Evolutionary conservation across 2,113 vertebrate genomes (phyloP).

Genomic region (Coptodon bakossiorum): DNA sequence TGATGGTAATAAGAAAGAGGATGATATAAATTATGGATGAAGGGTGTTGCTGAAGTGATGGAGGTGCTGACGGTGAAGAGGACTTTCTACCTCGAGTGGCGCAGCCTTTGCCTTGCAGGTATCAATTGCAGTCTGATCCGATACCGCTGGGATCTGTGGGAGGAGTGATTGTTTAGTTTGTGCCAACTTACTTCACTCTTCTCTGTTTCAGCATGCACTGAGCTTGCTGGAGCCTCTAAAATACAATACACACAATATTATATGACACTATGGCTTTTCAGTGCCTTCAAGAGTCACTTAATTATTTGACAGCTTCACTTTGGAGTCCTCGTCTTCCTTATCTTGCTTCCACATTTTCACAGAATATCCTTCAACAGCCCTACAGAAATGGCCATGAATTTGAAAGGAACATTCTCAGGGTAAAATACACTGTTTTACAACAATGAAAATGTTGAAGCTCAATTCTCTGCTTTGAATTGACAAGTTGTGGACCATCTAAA

Average conservation of each 20-base stretch:
- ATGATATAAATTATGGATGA: not conserved
- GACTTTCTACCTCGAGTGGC: slow-evolving; percentile 58
- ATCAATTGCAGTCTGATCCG: slow-evolving; percentile 69
- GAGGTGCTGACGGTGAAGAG: not conserved
- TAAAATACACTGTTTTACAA: not conserved
- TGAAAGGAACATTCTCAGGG: not conserved
- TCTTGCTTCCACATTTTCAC: not conserved
- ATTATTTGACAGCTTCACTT: not conserved
- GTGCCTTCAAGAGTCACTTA: not conserved
- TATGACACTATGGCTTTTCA: not conserved
- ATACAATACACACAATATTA: not conserved
- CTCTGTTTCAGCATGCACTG: not conserved
- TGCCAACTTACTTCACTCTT: slow-evolving; percentile 2
- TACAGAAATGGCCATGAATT: not conserved
- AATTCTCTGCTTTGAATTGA: not conserved
- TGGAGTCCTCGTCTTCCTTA: not conserved
- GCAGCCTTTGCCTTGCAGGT: slow-evolving; percentile 60
- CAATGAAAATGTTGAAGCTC: not conserved
- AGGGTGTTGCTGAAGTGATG: not conserved
- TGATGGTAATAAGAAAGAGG: not conserved
- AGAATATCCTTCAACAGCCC: not conserved
- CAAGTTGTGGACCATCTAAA: not conserved
- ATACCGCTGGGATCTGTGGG: slow-evolving; percentile 65
- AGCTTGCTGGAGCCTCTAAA: not conserved
- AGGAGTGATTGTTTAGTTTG: slow-evolving; percentile 24